phyloP scores from a whole-genome alignment of 35 echinoderm and acorn worm genomes.

The Lytechinus variegatus region DNA sequence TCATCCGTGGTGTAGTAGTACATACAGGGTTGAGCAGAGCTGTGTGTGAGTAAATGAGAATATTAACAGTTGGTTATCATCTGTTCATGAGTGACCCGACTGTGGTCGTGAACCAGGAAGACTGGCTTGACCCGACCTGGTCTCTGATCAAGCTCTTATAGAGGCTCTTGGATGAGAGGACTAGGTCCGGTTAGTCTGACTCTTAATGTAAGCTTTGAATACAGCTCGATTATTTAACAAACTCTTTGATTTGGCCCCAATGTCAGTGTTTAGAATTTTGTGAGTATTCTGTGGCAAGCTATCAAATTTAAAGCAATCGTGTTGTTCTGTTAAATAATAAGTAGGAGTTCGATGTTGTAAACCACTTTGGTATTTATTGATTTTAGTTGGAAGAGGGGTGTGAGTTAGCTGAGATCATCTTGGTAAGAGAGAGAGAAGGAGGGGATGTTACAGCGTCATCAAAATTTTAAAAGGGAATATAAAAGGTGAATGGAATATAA shows the following conservation, averaged over 20 bases:
- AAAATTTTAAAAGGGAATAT: no score
- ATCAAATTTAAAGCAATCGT: not conserved
- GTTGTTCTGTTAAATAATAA: not conserved
- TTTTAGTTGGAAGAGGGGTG: no score
- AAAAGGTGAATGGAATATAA: no score
- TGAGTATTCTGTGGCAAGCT: no score
- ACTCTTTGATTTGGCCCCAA: not conserved
- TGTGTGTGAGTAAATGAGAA: not conserved
- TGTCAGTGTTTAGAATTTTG: not conserved
- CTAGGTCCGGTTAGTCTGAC: not conserved
- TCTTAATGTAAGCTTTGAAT: not conserved
- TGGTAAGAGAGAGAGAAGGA: no score
- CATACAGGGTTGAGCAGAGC: not conserved
- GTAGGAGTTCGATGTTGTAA: not conserved
- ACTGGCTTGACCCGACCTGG: not conserved
- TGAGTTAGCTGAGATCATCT: no score
- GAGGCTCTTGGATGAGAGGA: not conserved
- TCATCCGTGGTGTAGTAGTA: not conserved
- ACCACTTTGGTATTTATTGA: no score
- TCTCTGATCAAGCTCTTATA: not conserved
- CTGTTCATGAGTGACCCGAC: not conserved
- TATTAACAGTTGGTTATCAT: slow-evolving; percentile 15
- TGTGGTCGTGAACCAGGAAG: not conserved
- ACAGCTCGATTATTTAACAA: not conserved
- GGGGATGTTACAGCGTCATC: no score